Conservation (phyloP, 2,113 vertebrate species). For the Pitta sordida region DNA sequence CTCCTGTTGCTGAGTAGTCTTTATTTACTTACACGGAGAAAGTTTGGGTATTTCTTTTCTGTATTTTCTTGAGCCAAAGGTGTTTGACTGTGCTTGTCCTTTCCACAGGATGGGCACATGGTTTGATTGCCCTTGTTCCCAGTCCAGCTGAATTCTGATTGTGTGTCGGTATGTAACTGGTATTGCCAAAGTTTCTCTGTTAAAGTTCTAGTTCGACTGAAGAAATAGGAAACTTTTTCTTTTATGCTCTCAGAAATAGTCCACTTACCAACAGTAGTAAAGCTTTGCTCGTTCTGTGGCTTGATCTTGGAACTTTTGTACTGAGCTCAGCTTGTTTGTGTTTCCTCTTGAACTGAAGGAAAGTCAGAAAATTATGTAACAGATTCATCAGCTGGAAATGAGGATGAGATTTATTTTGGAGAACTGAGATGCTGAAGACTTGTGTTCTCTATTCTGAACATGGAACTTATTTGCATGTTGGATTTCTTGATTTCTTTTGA, state of each 20-base stretch:
- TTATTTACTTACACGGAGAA: background rate
- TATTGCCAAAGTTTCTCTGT: background rate
- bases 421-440: background rate
- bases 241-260: background rate
- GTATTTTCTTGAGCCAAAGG: background rate
- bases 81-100: background rate
- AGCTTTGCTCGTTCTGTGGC: background rate
- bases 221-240: background rate
- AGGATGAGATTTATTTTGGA: background rate
- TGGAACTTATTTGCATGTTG: background rate
- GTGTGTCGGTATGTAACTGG: background rate
- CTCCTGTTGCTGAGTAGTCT: background rate
- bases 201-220: background rate
- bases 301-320: background rate
- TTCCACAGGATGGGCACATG: rapidly evolving
- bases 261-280: background rate
- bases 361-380: background rate
- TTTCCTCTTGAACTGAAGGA: background rate
- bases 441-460: background rate
- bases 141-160: background rate
- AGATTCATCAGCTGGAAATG: background rate
- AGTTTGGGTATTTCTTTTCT: background rate
- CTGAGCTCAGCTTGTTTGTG: background rate
- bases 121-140: background rate
- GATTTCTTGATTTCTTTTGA: background rate